These are phyloP conservation scores for Potamarius usumacintae DNA, from an alignment of 2,113 vertebrate genomes.

Conservation along the genomic window DNA sequence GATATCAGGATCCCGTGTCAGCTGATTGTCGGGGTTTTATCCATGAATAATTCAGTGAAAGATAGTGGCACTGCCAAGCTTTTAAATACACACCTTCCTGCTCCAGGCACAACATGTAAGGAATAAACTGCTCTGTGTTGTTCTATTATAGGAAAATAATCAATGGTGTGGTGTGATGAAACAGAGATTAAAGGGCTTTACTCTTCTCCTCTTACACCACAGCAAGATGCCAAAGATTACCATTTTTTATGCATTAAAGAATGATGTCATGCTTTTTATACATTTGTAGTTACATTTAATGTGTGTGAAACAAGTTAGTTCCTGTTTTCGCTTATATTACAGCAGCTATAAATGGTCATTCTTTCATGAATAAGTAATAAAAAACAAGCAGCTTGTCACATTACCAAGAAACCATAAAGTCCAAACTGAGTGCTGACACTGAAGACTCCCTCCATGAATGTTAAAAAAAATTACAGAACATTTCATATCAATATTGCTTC, in stretches of 20 bases:
- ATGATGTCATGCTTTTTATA: not conserved
- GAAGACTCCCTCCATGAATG: too few species aligned
- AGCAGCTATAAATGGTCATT: too few species aligned
- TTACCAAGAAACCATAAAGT: too few species aligned
- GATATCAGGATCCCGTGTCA: slow-evolving; percentile 31
- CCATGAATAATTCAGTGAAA: slow-evolving; percentile 65
- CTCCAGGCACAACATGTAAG: too few species aligned
- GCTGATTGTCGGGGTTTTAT: slow-evolving; percentile 48
- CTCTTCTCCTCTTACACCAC: not conserved
- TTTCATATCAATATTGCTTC: too few species aligned
- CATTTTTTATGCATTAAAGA: not conserved
- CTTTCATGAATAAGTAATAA: too few species aligned
- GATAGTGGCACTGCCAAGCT: slow-evolving; percentile 47
- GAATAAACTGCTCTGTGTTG: too few species aligned
- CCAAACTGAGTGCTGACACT: too few species aligned
- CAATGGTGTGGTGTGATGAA: not conserved
- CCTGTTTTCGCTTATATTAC: not conserved
- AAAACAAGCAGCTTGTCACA: too few species aligned
- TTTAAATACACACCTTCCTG: slow-evolving; percentile 23
- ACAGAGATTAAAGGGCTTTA: not conserved
- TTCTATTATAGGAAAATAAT: not conserved
- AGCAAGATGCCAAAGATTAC: not conserved
- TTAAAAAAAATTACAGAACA: too few species aligned
- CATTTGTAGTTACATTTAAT: not conserved
- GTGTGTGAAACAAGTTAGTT: not conserved